Evolutionary conservation across 2,113 vertebrate genomes (phyloP), one percentile per base, ranked within the genome.

Genomic region (Zapornia atra): DNA sequence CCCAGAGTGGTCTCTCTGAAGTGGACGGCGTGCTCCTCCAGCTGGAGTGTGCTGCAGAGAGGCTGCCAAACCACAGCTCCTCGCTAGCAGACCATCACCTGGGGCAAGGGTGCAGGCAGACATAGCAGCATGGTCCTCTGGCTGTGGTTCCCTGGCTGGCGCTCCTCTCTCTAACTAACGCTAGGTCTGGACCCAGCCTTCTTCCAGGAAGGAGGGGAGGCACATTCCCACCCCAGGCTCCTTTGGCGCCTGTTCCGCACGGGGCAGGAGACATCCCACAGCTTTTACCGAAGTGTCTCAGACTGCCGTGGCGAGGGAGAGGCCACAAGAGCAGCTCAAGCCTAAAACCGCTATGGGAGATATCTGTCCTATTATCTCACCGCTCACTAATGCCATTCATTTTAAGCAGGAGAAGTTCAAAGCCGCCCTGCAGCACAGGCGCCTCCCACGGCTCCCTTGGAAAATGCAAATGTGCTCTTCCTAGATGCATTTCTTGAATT

Each of bases 391-490:
- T 93, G 92, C 28, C 86, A 96, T 94, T 96, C 86, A 93, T 94
- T 92, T 93, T 50, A 64, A 94, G 86, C 88, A 92, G 80, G 12
- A 92, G 69, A 86, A 68, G 44, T 88, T 93, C 83, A 89, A 65
- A 95, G 83, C 72, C 93, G 90, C 71, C 34, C 76, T 51, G 88
- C 72, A 96, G 92, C 1, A 1, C 80, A 92, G 61, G 61, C 44
- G 2, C 81, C 86, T 93, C 88, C 83, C 90, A 73, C 44, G 5
- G 82, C 72, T 94, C 82, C 56, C 61, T 78, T 7, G 56, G 83
- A 93, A 92, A 93, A 94, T 66, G 86, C 83, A 86, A 95, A 92
- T 91, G 53, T 65, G 31, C 65, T 95, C 95, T 89, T 95, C 94
- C 91, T 46, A 75, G 77, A 88, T 89, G 86, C 94, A 95, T 89